phyloP scores from a whole-genome alignment of 2,888 invertebrate species.

The Rosalia funebris region DNA sequence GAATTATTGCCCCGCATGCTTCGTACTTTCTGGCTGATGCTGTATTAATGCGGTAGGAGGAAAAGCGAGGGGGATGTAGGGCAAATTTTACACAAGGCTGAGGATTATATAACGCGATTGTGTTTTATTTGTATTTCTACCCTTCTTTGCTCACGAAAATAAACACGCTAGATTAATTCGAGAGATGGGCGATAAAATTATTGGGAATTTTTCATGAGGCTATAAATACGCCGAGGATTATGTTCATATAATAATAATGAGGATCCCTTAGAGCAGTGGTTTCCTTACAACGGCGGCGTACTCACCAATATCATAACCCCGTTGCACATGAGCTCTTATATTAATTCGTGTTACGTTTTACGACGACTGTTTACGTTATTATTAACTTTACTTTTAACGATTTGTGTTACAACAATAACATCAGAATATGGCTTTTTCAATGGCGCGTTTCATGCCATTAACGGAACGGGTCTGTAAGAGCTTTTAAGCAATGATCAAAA shows the following conservation, averaged over 20 bases:
- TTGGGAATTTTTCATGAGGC: slow-evolving; percentile 35
- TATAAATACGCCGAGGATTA: slow-evolving; percentile 25
- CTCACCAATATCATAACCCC: not conserved
- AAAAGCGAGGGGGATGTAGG: too few relatives aligned
- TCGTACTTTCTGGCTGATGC: too few relatives aligned
- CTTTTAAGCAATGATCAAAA: too few relatives aligned
- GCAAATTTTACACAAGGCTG: slow-evolving; percentile 5
- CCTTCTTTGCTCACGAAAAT: slow-evolving; percentile 23
- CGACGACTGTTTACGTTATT: not conserved
- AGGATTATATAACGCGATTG: slow-evolving; percentile 18
- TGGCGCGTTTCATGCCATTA: too few relatives aligned
- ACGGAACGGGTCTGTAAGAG: too few relatives aligned
- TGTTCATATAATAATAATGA: slow-evolving; percentile 28
- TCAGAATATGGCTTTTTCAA: too few relatives aligned
- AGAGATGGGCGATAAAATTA: slow-evolving; percentile 37
- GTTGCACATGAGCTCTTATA: not conserved
- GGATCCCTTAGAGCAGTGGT: slow-evolving; percentile 5
- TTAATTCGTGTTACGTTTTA: slow-evolving; percentile 11
- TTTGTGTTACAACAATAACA: too few relatives aligned
- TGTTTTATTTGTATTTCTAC: slow-evolving; percentile 23
- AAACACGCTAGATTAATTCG: slow-evolving; percentile 39
- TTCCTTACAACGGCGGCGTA: not conserved
- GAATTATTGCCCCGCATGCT: too few relatives aligned
- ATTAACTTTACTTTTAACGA: not conserved
- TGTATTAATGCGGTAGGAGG: too few relatives aligned